These are phyloP conservation scores for Sebastes flavidus DNA, from an alignment of 2,797 vertebrate species.

Conservation along the genomic window DNA sequence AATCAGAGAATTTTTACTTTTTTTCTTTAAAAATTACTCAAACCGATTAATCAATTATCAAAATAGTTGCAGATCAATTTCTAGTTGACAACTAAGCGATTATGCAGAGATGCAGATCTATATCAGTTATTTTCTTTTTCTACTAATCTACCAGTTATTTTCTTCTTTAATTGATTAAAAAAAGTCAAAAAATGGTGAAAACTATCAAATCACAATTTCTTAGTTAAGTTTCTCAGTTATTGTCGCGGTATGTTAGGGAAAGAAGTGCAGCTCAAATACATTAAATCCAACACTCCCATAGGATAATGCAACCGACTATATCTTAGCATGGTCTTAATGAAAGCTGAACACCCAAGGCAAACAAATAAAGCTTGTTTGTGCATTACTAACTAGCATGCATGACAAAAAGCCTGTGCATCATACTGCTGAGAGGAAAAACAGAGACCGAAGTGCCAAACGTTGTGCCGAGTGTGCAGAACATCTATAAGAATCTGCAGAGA, in stretches of 20 bases:
- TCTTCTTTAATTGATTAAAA: neutral
- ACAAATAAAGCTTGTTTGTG: conserved; percentile 17
- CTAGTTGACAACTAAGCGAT: too few species aligned
- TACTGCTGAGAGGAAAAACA: neutral
- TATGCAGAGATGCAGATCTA: too few species aligned
- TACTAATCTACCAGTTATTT: neutral
- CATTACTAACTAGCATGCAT: neutral
- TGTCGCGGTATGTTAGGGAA: neutral
- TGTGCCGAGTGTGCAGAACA: neutral
- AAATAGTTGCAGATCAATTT: too few species aligned
- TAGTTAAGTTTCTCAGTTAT: neutral
- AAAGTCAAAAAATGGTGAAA: neutral
- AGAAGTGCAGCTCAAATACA: neutral
- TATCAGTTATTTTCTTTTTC: neutral
- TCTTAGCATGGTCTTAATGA: neutral
- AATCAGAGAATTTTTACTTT: too few species aligned
- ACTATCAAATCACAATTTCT: neutral
- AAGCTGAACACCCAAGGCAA: conserved; percentile 5
- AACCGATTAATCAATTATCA: too few species aligned
- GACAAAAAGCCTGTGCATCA: neutral
- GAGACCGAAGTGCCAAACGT: neutral
- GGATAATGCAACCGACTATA: neutral
- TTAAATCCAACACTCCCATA: neutral
- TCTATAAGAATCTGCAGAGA: neutral
- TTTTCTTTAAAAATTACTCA: too few species aligned